Conservation (phyloP, 1,140 invertebrate species). For the Potamilus streckersoni region DNA sequence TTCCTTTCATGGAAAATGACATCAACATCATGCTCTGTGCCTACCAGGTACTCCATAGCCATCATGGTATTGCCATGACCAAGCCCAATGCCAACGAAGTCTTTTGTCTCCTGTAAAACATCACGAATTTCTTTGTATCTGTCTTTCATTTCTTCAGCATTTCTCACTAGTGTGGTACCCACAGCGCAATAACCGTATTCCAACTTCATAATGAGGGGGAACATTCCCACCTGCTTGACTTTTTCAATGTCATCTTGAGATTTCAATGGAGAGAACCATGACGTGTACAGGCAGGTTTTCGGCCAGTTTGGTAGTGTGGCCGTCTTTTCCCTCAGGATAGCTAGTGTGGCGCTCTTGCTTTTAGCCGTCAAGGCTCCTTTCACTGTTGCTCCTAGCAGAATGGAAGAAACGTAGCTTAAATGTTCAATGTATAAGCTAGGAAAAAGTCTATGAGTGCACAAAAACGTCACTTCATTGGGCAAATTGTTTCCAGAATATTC, state of each 20-base stretch:
- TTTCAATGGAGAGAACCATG: conserved; percentile 18
- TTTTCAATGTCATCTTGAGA: conserved; percentile 14
- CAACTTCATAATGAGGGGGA: conserved; percentile 44
- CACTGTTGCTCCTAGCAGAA: background rate
- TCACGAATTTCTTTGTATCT: conserved; percentile 25
- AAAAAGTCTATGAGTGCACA: too few relatives aligned
- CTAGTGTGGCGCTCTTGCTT: conserved; percentile 41
- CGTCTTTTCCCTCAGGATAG: conserved; percentile 8
- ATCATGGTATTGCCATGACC: conserved; percentile 40
- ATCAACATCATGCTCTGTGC: conserved; percentile 51
- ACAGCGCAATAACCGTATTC: conserved; percentile 49
- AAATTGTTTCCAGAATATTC: too few relatives aligned
- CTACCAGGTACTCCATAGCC: conserved; percentile 38
- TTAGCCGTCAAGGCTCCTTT: conserved; percentile 39
- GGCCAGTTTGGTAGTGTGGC: conserved; percentile 43
- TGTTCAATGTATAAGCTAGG: too few relatives aligned
- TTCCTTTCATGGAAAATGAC: conserved; percentile 40
- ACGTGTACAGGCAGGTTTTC: conserved; percentile 33
- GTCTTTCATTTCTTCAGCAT: conserved; percentile 23
- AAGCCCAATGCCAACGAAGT: conserved; percentile 43
- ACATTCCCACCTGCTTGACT: background rate
- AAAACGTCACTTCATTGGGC: too few relatives aligned
- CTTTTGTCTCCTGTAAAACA: conserved; percentile 20
- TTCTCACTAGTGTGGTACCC: conserved; percentile 38
- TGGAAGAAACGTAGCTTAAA: too few relatives aligned